These are phyloP conservation scores for Trinorchestia longiramus DNA, from an alignment of 1,140 invertebrate genomes.

Conservation along the genomic window DNA sequence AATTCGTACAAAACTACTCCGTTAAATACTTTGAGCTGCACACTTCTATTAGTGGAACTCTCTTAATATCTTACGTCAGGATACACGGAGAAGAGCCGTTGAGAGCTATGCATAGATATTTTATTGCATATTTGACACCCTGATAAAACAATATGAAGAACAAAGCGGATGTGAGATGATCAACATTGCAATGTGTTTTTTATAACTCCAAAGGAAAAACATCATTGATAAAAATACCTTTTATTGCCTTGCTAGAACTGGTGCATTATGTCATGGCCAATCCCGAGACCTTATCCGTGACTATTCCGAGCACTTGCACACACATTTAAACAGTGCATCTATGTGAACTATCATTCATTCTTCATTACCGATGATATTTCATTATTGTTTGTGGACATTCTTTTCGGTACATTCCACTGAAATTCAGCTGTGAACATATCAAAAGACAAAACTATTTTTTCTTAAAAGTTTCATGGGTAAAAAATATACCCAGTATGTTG, in stretches of 20 bases:
- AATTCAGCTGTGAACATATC: background rate
- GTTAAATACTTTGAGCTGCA: background rate
- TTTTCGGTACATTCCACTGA: background rate
- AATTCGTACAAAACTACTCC: background rate
- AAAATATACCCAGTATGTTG: too few species aligned
- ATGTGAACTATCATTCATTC: too few species aligned
- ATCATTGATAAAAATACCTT: background rate
- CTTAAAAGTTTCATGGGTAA: too few species aligned
- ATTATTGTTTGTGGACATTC: background rate
- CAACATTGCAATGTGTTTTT: background rate
- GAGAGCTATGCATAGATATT: background rate
- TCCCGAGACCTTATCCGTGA: background rate
- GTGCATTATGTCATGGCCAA: background rate
- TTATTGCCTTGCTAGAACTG: background rate
- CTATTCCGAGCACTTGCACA: background rate
- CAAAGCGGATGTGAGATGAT: background rate
- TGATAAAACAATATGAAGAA: background rate
- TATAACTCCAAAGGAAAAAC: background rate
- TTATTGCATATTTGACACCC: background rate
- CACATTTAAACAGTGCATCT: too few species aligned
- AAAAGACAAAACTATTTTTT: background rate
- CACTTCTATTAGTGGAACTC: background rate
- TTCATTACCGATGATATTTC: background rate
- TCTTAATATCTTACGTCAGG: background rate
- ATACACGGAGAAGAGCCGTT: background rate